phyloP scores from a whole-genome alignment of 2,797 vertebrate genomes.

The Syndactyla subalaris region DNA sequence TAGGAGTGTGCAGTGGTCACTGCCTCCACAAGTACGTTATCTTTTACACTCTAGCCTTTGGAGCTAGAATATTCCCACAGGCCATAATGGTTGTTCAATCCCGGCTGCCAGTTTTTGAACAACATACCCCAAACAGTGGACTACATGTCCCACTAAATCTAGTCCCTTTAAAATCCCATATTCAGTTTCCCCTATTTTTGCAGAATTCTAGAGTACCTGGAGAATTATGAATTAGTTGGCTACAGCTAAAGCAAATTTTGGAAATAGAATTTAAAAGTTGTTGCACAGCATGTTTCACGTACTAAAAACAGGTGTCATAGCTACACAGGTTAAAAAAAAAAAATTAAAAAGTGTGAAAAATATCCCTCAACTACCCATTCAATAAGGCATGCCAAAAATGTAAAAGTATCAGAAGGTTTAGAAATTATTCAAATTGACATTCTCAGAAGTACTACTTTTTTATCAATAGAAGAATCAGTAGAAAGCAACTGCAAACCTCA shows the following conservation, averaged over 20 bases:
- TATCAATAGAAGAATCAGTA: slow-evolving; percentile 51
- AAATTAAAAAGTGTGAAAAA: neutral
- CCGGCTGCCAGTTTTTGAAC: neutral
- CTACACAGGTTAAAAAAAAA: neutral
- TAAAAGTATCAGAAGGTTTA: slow-evolving; percentile 36
- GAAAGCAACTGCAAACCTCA: slow-evolving; percentile 28
- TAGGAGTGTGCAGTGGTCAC: neutral
- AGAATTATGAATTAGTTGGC: neutral
- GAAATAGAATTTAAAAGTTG: neutral
- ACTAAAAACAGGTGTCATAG: neutral
- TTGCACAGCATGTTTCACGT: neutral
- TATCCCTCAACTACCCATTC: slow-evolving; percentile 29
- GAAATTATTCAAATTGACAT: slow-evolving; percentile 52
- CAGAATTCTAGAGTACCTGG: neutral
- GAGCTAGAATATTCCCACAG: neutral
- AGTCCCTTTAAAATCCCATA: neutral
- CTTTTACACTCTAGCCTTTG: neutral
- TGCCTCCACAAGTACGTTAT: neutral
- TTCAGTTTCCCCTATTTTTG: neutral
- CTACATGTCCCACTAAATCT: neutral
- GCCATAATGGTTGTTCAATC: neutral
- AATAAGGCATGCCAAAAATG: slow-evolving; percentile 47
- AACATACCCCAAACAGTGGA: neutral
- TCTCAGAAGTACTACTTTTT: slow-evolving; percentile 59
- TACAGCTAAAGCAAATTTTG: neutral